These are phyloP conservation scores for Amphiduros pacificus DNA, from an alignment of 2,888 invertebrate genomes.

Conservation along the genomic window DNA sequence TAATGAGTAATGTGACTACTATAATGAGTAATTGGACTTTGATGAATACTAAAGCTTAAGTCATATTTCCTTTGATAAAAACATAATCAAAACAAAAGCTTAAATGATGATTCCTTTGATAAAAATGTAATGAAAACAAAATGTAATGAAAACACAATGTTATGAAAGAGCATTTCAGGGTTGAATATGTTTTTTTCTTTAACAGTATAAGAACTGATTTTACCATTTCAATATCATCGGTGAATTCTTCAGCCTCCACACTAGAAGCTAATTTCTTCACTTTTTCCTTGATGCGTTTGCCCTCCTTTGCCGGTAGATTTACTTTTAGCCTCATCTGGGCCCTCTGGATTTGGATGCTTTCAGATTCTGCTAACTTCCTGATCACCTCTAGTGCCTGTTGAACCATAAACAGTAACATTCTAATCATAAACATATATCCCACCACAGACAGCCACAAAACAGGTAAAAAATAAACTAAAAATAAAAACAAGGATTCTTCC, in stretches of 20 bases:
- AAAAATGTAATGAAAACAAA: not conserved
- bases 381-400: conserved; percentile 84
- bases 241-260: conserved; percentile 85
- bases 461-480: not conserved
- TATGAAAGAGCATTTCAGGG: not conserved
- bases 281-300: conserved; percentile 78
- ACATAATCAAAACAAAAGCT: too few relatives aligned
- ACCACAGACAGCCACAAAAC: not conserved
- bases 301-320: conserved; percentile 77
- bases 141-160: not conserved
- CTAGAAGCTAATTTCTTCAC: conserved; percentile 74
- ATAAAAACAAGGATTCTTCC: too few relatives aligned
- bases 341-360: conserved; percentile 80
- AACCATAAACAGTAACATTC: not conserved
- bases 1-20: too few relatives aligned
- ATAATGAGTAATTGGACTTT: too few relatives aligned
- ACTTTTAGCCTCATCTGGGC: conserved; percentile 93
- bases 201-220: too few relatives aligned
- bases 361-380: conserved; percentile 75
- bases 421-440: not conserved
- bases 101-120: too few relatives aligned
- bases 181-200: too few relatives aligned
- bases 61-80: too few relatives aligned
- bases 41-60: too few relatives aligned
- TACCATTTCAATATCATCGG: conserved; percentile 78